A percentile compares a stretch with the other conserved stretches of the same genome.
Evolutionary conservation across 2,113 vertebrate genomes (phyloP).

Genomic region (Egretta garzetta): DNA sequence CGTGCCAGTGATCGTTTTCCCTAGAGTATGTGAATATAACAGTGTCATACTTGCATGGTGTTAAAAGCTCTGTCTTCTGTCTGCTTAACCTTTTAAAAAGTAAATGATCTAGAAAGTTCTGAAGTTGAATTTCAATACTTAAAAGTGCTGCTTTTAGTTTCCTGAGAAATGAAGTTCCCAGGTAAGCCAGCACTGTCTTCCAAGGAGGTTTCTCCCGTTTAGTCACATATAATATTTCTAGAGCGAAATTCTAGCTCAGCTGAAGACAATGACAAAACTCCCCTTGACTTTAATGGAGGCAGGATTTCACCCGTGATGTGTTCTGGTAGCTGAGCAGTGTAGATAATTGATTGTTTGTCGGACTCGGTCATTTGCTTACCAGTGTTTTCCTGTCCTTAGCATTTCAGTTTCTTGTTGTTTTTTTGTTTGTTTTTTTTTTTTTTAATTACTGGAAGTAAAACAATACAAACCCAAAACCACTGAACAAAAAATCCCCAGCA

Average conservation of each 20-base stretch:
- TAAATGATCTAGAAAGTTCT: background rate
- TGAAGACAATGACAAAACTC: background rate
- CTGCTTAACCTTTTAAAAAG: background rate
- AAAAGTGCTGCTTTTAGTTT: background rate
- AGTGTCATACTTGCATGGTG: background rate
- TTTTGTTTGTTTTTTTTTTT: too few relatives aligned
- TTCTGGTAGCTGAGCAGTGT: background rate
- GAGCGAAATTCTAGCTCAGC: background rate
- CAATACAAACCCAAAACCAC: background rate
- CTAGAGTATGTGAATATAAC: background rate
- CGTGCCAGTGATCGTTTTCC: background rate
- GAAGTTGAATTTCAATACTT: background rate
- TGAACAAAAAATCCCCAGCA: background rate
- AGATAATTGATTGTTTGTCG: constrained; percentile 9
- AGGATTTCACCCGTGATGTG: background rate
- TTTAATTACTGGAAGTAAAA: background rate
- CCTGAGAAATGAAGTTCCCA: background rate
- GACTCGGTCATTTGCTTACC: background rate
- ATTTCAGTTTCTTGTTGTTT: background rate
- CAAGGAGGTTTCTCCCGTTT: background rate
- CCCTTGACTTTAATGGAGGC: background rate
- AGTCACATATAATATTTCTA: background rate
- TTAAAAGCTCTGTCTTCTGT: background rate
- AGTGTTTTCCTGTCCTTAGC: background rate
- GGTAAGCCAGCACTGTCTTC: background rate